Conservation (phyloP, 1,140 invertebrate species). For the Ceratosolen fusciceps region DNA sequence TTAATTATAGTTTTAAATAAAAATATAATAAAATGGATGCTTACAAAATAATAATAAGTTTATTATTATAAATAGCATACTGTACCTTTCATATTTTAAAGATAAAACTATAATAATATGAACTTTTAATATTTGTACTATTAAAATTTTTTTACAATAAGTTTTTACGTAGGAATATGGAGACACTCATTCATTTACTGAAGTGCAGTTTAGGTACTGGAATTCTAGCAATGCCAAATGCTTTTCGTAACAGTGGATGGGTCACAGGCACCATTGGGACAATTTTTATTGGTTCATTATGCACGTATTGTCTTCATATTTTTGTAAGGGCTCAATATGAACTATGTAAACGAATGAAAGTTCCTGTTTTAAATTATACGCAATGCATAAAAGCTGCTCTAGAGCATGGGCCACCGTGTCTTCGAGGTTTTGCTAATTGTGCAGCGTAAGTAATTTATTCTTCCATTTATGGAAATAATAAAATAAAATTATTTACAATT, state of each 20-base stretch:
- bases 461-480: not conserved
- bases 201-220: slow-evolving; percentile 92
- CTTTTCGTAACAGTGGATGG: slow-evolving; percentile 85
- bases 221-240: slow-evolving; percentile 90
- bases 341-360: slow-evolving; percentile 78
- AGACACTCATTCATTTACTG: slow-evolving; percentile 85
- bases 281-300: slow-evolving; percentile 79
- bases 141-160: not conserved
- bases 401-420: slow-evolving; percentile 77
- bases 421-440: slow-evolving; percentile 73
- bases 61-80: too few species aligned
- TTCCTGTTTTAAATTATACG: slow-evolving; percentile 82
- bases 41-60: too few species aligned
- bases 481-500: too few species aligned
- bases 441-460: slow-evolving; percentile 70
- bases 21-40: too few species aligned
- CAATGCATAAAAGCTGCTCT: slow-evolving; percentile 80
- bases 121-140: not conserved
- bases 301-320: slow-evolving; percentile 86
- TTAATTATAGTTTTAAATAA: too few species aligned
- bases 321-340: slow-evolving; percentile 80
- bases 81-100: too few species aligned
- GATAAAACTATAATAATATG: not conserved
- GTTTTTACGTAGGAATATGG: slow-evolving; percentile 75
- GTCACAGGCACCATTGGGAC: slow-evolving; percentile 78